phyloP scores from a whole-genome alignment of 1,140 invertebrate species.

The Solenopsis invicta region DNA sequence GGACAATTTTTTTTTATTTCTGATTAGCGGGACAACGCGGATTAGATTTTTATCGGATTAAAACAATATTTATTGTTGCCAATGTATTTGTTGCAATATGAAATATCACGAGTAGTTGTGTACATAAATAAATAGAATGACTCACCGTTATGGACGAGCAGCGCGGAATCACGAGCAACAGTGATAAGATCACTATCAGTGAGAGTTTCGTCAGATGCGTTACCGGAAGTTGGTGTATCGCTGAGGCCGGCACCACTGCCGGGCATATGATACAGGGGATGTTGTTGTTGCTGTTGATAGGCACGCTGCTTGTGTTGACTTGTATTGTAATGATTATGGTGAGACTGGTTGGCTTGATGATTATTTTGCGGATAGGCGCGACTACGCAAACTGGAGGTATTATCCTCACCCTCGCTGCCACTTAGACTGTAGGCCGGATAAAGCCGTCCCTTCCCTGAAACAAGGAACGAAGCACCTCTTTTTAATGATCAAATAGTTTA shows the following conservation, averaged over 20 bases:
- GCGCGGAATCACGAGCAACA: conserved; percentile 91
- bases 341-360: conserved; percentile 83
- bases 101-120: neutral
- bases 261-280: conserved; percentile 86
- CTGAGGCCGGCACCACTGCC: conserved; percentile 89
- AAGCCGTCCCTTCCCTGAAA: conserved; percentile 90
- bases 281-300: conserved; percentile 83
- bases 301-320: conserved; percentile 82
- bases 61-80: neutral
- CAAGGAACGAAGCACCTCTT: conserved; percentile 30
- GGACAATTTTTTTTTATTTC: neutral
- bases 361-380: conserved; percentile 81
- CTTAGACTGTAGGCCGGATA: conserved; percentile 90
- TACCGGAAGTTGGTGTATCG: conserved; percentile 92
- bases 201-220: conserved; percentile 93
- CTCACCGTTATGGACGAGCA: conserved; percentile 93
- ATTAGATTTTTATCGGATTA: neutral
- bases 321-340: conserved; percentile 80
- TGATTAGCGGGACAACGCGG: neutral
- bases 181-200: conserved; percentile 93
- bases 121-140: conserved; percentile 47
- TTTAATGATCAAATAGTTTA: neutral
- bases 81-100: neutral
- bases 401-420: conserved; percentile 90
- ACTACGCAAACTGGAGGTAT: conserved; percentile 82